These are phyloP conservation scores for Propithecus deckenii DNA, from an alignment of 2,797 vertebrate species.

Conservation along the genomic window DNA sequence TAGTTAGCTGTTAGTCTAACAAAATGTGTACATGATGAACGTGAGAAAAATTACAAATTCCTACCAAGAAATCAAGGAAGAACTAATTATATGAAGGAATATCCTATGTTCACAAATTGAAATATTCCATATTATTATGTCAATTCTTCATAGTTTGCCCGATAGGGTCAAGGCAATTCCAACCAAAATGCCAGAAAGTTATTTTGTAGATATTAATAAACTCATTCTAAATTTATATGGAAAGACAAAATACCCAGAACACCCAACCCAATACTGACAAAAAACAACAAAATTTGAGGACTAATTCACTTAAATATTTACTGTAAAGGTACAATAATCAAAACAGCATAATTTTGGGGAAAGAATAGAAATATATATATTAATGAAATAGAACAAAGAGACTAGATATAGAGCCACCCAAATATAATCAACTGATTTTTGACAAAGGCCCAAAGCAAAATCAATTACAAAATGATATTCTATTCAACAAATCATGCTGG, in stretches of 20 bases:
- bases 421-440: background rate
- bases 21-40: background rate
- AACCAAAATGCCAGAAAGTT: background rate
- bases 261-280: background rate
- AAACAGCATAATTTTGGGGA: background rate
- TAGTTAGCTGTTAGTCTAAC: background rate
- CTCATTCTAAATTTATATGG: background rate
- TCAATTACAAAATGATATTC: background rate
- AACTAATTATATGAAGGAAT: background rate
- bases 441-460: background rate
- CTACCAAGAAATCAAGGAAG: background rate
- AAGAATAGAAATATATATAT: background rate
- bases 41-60: background rate
- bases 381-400: background rate
- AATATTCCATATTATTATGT: background rate
- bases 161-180: background rate
- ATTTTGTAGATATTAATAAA: background rate
- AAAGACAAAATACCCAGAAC: background rate
- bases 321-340: background rate
- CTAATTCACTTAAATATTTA: background rate
- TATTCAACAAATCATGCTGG: background rate
- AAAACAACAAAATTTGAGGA: background rate
- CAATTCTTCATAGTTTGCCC: background rate
- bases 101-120: background rate
- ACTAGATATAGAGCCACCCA: background rate